Conservation (phyloP, 2,888 invertebrate species). For the Galerucella nymphaeae region DNA sequence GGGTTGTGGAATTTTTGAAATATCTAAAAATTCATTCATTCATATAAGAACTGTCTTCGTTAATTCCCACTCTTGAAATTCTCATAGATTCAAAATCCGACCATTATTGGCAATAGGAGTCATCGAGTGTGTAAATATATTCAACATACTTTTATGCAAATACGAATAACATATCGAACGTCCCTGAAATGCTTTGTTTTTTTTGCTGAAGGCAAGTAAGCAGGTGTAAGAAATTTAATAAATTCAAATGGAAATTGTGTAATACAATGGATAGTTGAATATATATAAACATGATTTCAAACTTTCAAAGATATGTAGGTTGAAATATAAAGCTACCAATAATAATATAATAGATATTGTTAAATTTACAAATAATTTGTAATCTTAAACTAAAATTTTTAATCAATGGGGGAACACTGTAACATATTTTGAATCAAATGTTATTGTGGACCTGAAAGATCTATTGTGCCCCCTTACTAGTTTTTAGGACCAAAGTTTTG, state of each 20-base stretch:
- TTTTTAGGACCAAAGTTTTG: too few relatives aligned
- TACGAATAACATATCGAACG: conserved; percentile 9
- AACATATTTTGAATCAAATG: too few relatives aligned
- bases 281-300: background rate
- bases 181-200: conserved; percentile 5
- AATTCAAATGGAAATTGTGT: conserved; percentile 3
- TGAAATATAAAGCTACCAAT: background rate
- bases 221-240: conserved; percentile 16
- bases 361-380: background rate
- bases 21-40: too few relatives aligned
- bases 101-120: background rate
- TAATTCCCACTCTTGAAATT: background rate
- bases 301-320: background rate
- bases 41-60: too few relatives aligned
- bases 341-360: too few relatives aligned
- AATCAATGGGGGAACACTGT: too few relatives aligned
- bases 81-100: background rate
- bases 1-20: too few relatives aligned
- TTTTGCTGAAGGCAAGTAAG: conserved; percentile 4
- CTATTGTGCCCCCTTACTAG: too few relatives aligned
- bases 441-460: too few relatives aligned
- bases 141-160: conserved; percentile 12
- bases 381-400: too few relatives aligned
- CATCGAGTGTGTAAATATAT: conserved; percentile 11
- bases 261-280: conserved; percentile 6